Evolutionary conservation across 2,888 invertebrate genomes (phyloP), one percentile per base, ranked within the genome.

Genomic region (Cephus pygmeus): DNA sequence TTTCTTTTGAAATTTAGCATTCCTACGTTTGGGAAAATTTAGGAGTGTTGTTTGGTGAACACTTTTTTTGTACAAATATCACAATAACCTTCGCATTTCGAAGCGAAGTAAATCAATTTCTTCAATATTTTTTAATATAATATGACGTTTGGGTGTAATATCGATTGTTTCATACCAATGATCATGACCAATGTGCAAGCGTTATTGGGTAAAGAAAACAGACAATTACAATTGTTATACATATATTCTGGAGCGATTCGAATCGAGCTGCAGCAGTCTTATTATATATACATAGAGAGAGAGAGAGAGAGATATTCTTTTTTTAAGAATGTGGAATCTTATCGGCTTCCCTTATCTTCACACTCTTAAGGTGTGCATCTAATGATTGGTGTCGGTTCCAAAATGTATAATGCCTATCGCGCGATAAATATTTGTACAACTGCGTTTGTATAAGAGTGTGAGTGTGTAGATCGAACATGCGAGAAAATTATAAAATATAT

Each of bases 401-500:
- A 77, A 74, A 75, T 75, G 11, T 40, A 35, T 31, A 35, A 76
- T 35, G 69, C 31, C 33, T 33, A 73, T 76, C 34, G 36, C 40
- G 74, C 40, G 77, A 36, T 30, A 12, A 78, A 30, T 73, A 74
- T 76, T 76, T 80, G 80, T 81, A 76, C 78, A 79, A 81, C 77
- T 78, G 76, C 79, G 75, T 79, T 80, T 81, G 77, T 80, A 23
- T 23, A 81, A 79, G 81, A 80, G 80, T 80, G 79, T 79, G 81
- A 81, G 81, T 77, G 77, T 81, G 79, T 80, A 80, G 81, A 78
- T 77, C 79, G 79, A 80, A 79, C 76, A 74, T 73, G 79, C 73
- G 73, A 73, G 80, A 75, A 79, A 56, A 56, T 56, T 56, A 23
- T 56, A 56, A 56, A 56, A 56, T 40, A 56, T 23, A 56, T 56